Percentiles rank a stretch among this genome's conserved stretches.
Conservation (phyloP, 1,140 invertebrate species). For the Periplaneta americana region DNA sequence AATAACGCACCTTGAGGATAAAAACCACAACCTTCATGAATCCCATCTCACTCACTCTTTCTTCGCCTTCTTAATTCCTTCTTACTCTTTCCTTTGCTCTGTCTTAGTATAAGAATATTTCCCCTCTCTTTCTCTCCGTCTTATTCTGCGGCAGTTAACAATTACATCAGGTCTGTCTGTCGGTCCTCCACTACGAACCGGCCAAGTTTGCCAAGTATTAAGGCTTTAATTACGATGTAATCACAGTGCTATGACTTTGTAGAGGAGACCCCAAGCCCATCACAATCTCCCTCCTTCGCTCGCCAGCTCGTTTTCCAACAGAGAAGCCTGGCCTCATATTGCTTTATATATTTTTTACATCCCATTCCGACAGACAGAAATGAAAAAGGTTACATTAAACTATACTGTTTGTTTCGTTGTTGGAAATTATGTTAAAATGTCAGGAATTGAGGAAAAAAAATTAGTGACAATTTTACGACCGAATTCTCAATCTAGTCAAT, state of each 20-base stretch:
- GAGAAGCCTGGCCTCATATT: neutral
- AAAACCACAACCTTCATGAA: conserved; percentile 10
- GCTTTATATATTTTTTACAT: neutral
- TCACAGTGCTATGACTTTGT: neutral
- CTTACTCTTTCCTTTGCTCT: neutral
- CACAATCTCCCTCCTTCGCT: neutral
- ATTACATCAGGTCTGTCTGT: conserved; percentile 2
- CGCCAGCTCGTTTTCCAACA: neutral
- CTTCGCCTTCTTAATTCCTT: neutral
- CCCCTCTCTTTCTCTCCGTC: neutral
- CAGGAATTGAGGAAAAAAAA: too few relatives aligned
- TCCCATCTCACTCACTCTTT: neutral
- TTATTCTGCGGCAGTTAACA: conserved; percentile 1
- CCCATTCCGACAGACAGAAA: neutral
- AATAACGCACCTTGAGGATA: conserved; percentile 9
- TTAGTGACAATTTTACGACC: too few relatives aligned
- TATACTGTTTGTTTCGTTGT: neutral
- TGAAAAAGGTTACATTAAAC: neutral
- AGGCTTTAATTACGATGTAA: conserved; percentile 13
- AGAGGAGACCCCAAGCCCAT: neutral
- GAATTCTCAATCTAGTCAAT: too few relatives aligned
- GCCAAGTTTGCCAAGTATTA: conserved; percentile 8
- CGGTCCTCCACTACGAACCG: too few relatives aligned
- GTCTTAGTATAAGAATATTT: neutral
- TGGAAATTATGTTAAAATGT: too few relatives aligned